Evolutionary conservation across 2,888 invertebrate species (phyloP).

Genomic region (Callyntrura sp.): DNA sequence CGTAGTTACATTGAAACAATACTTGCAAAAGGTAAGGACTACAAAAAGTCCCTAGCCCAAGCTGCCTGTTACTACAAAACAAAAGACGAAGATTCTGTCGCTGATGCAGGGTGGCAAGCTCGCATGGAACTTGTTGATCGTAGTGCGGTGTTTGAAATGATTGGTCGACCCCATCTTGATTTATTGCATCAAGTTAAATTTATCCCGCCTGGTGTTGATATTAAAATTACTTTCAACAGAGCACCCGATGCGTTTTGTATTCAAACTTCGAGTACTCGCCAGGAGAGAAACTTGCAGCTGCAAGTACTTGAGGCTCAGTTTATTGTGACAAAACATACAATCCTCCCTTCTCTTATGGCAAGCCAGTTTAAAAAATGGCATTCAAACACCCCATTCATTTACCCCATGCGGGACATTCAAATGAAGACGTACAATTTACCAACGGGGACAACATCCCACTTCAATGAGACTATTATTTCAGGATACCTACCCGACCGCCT

Average conservation of each 20-base stretch:
- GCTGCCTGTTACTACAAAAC: neutral
- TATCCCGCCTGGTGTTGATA: constrained; percentile 38
- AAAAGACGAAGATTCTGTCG: neutral
- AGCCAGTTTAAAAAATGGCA: constrained; percentile 17
- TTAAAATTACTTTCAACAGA: neutral
- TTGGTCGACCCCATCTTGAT: constrained; percentile 60
- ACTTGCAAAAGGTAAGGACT: neutral
- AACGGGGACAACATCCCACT: neutral
- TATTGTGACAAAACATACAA: constrained; percentile 38
- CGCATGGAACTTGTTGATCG: neutral
- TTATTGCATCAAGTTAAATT: constrained; percentile 18
- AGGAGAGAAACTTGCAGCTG: neutral
- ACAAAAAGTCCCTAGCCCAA: neutral
- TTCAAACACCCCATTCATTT: neutral
- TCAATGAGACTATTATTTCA: constrained; percentile 16
- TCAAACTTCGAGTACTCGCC: neutral
- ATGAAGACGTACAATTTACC: constrained; percentile 48
- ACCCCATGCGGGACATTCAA: constrained; percentile 51
- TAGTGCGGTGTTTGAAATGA: constrained; percentile 13
- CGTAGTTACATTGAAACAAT: constrained; percentile 9
- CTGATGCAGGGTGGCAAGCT: neutral
- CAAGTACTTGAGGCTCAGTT: constrained; percentile 19
- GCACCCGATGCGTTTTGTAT: constrained; percentile 31
- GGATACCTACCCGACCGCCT: constrained; percentile 48
- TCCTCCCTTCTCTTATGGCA: neutral